Evolutionary conservation across 2,888 invertebrate genomes (phyloP).

Genomic region (Eubasilissa splendida): DNA sequence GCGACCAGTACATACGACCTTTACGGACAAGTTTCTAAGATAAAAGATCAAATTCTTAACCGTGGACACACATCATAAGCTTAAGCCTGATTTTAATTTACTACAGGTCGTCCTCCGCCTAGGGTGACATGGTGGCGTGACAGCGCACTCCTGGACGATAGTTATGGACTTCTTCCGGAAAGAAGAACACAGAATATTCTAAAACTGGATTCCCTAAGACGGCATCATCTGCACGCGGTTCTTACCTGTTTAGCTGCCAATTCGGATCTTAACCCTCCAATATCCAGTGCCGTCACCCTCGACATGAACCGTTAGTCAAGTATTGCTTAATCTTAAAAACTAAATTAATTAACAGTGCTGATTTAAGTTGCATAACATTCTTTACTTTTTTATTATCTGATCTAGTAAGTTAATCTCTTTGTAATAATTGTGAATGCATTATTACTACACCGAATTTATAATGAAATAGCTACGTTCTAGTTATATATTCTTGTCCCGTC

Average conservation of each 20-base stretch:
- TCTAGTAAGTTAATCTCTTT: too few species aligned
- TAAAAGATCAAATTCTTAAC: too few species aligned
- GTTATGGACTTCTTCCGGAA: constrained; percentile 71
- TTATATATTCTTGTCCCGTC: too few species aligned
- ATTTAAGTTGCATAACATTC: too few species aligned
- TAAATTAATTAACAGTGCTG: too few species aligned
- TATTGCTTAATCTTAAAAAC: not conserved
- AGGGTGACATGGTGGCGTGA: constrained; percentile 80
- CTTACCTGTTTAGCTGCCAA: constrained; percentile 79
- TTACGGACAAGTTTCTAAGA: too few species aligned
- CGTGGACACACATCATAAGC: not conserved
- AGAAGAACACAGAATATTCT: constrained; percentile 74
- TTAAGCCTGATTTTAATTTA: not conserved
- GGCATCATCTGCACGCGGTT: constrained; percentile 75
- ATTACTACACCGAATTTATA: too few species aligned
- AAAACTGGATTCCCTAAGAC: constrained; percentile 72
- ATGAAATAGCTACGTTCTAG: too few species aligned
- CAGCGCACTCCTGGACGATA: constrained; percentile 75
- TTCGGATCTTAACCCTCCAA: constrained; percentile 76
- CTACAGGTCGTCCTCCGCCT: constrained; percentile 75
- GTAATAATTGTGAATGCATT: too few species aligned
- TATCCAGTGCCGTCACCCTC: constrained; percentile 75
- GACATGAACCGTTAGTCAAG: constrained; percentile 78
- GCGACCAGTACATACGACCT: too few species aligned
- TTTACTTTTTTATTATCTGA: too few species aligned